Percentiles rank a stretch among this genome's conserved stretches.
Evolutionary conservation across 2,888 invertebrate genomes (phyloP).

Genomic region (Tupiocoris notatus): DNA sequence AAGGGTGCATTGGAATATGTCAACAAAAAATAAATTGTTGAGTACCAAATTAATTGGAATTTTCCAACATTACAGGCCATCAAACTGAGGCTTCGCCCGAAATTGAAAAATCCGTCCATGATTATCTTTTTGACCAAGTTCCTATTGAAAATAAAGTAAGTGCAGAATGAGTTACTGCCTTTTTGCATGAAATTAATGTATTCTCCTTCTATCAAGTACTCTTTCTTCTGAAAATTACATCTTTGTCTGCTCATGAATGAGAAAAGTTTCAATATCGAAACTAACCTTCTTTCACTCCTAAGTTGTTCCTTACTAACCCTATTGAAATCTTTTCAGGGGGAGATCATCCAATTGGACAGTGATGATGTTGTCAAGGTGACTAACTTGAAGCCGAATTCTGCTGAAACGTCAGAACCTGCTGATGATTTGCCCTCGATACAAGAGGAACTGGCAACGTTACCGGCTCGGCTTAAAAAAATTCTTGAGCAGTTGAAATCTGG

Average conservation of each 20-base stretch:
- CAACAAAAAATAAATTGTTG: too few relatives aligned
- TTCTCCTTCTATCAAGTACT: too few relatives aligned
- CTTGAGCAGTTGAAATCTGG: conserved; percentile 14
- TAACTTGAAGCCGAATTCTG: conserved; percentile 7
- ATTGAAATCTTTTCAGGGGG: conserved; percentile 40
- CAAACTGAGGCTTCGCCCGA: conserved; percentile 25
- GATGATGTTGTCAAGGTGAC: conserved; percentile 8
- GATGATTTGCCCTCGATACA: background rate
- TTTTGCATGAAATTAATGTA: too few relatives aligned
- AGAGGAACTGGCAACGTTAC: conserved; percentile 6
- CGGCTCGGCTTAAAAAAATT: conserved; percentile 13
- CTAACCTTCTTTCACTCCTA: too few relatives aligned
- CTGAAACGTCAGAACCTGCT: background rate
- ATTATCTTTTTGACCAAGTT: conserved; percentile 46
- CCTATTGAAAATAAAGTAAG: conserved; percentile 39
- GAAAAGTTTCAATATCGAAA: too few relatives aligned
- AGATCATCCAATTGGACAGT: conserved; percentile 42
- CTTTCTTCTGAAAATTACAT: too few relatives aligned
- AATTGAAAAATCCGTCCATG: conserved; percentile 48
- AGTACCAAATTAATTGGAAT: too few relatives aligned
- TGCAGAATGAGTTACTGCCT: too few relatives aligned
- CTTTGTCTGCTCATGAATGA: too few relatives aligned
- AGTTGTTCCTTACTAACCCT: too few relatives aligned
- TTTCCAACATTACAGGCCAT: conserved; percentile 14
- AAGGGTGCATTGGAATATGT: too few relatives aligned